These are phyloP conservation scores for Arctocebus calabarensis DNA, from an alignment of 2,797 vertebrate species.

Conservation along the genomic window DNA sequence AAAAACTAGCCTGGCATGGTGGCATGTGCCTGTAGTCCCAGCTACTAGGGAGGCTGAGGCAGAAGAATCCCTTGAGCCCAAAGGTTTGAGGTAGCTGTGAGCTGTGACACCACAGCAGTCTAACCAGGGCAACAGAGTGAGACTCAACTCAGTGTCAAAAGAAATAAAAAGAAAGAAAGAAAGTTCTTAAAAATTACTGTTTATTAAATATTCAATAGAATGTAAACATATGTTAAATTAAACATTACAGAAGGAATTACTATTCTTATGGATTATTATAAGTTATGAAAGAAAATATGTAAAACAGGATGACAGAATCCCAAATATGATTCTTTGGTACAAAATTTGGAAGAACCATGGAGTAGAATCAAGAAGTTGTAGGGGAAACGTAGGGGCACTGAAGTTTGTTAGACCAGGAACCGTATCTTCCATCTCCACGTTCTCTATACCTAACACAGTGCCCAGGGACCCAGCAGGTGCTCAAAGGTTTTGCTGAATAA, in stretches of 20 bases:
- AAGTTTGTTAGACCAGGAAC: background rate
- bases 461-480: background rate
- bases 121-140: too few relatives aligned
- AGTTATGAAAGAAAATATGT: background rate
- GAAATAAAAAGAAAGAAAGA: background rate
- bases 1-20: too few relatives aligned
- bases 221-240: conserved; percentile 5
- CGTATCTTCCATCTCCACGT: background rate
- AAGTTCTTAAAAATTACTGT: background rate
- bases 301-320: background rate
- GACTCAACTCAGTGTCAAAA: too few relatives aligned
- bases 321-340: background rate
- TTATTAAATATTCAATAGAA: background rate
- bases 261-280: background rate
- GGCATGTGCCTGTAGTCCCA: too few relatives aligned
- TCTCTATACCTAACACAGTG: background rate
- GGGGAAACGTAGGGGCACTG: background rate
- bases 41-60: too few relatives aligned
- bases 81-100: too few relatives aligned
- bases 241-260: background rate
- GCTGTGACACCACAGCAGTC: too few relatives aligned
- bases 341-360: background rate
- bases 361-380: background rate
- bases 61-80: too few relatives aligned
- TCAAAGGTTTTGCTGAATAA: background rate